Conservation (phyloP, 2,113 vertebrate genomes). For the Pseudopodoces humilis region DNA sequence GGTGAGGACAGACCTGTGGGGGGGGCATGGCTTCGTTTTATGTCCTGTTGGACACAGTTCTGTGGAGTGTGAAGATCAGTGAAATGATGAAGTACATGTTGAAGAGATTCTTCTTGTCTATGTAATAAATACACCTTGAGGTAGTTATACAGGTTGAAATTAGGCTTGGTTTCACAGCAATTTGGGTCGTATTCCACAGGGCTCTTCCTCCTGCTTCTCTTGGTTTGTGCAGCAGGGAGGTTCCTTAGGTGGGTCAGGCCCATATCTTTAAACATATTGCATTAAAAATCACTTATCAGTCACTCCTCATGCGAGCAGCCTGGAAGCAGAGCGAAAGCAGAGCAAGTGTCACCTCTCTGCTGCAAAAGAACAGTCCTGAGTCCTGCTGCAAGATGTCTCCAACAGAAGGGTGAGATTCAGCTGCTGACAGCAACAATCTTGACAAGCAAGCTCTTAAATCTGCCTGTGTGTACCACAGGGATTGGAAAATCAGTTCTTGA, state of each 20-base stretch:
- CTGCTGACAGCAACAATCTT: not conserved
- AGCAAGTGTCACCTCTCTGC: not conserved
- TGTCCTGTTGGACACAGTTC: not conserved
- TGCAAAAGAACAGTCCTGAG: not conserved
- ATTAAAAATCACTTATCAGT: not conserved
- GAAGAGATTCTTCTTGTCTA: not conserved
- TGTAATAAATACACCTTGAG: not conserved
- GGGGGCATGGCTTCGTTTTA: not conserved
- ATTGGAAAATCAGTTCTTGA: not conserved
- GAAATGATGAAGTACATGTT: not conserved
- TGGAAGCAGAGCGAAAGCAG: not conserved
- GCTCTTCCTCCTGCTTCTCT: not conserved
- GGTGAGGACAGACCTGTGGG: not conserved
- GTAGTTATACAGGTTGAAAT: not conserved
- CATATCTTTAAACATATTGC: not conserved
- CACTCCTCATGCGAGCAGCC: not conserved
- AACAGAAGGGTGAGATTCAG: not conserved
- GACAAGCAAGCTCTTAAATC: not conserved
- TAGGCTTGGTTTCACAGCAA: not conserved
- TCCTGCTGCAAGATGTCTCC: not conserved
- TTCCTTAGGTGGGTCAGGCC: not conserved
- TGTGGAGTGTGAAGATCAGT: not conserved
- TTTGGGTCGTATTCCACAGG: not conserved
- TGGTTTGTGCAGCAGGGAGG: fast-evolving
- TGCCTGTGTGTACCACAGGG: not conserved